Percentiles rank a stretch among this genome's conserved stretches.
Evolutionary conservation across 2,113 vertebrate species (phyloP).

Genomic region (Nycticebus coucang): DNA sequence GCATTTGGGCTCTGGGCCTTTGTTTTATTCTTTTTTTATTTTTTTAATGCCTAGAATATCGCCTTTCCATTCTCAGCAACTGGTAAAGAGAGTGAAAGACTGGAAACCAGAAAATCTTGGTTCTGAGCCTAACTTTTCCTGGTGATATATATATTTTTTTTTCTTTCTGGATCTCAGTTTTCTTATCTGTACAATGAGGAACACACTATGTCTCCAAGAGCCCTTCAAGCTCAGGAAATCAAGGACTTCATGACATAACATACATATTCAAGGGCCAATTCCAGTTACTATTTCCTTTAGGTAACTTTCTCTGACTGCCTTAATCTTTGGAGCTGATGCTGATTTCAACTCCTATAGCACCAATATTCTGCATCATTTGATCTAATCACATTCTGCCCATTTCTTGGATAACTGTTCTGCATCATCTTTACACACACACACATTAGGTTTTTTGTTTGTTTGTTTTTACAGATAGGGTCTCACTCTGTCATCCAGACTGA

Average conservation of each 20-base stretch:
- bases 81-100: neutral
- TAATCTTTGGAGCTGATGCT: neutral
- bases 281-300: neutral
- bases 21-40: neutral
- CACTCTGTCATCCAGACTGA: no score
- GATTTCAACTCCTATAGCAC: neutral
- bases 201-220: neutral
- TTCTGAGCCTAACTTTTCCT: neutral
- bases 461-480: no score
- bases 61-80: neutral
- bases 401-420: neutral
- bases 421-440: neutral
- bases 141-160: neutral
- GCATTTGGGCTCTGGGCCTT: neutral
- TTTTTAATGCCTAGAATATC: neutral
- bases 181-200: neutral
- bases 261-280: neutral
- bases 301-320: neutral
- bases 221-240: neutral
- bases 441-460: no score
- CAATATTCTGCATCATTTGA: neutral
- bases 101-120: neutral
- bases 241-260: neutral
- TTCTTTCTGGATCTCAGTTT: neutral
- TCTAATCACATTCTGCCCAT: neutral